phyloP scores from a whole-genome alignment of 2,888 invertebrate species.

The Andrena camellia region DNA sequence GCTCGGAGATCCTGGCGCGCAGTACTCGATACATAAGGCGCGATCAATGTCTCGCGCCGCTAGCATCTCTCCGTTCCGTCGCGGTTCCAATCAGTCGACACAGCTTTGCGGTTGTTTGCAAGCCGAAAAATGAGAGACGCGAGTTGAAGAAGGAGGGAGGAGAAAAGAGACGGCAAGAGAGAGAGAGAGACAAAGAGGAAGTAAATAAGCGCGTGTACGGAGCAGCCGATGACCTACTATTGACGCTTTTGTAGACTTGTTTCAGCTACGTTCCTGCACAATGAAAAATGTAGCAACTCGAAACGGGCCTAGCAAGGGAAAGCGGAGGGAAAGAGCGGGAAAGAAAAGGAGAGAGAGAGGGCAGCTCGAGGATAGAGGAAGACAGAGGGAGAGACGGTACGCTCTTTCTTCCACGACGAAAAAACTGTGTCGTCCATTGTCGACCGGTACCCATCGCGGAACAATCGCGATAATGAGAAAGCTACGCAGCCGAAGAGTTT shows the following conservation, averaged over 20 bases:
- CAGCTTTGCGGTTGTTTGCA: neutral
- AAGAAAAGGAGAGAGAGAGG: neutral
- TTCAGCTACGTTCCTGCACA: constrained; percentile 63
- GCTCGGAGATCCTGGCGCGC: neutral
- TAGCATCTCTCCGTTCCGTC: neutral
- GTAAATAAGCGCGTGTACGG: constrained; percentile 60
- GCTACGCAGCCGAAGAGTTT: constrained; percentile 79
- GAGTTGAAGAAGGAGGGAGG: neutral
- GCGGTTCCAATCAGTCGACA: constrained; percentile 15
- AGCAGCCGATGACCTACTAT: constrained; percentile 71
- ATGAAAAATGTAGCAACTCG: constrained; percentile 62
- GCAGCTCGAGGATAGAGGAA: neutral
- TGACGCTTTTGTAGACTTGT: constrained; percentile 64
- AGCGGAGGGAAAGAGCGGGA: constrained; percentile 11
- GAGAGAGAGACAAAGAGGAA: neutral
- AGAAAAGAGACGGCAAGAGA: neutral
- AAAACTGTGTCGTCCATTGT: constrained; percentile 82
- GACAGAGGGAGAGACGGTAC: constrained; percentile 10
- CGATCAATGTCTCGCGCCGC: constrained; percentile 2
- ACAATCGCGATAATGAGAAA: constrained; percentile 84
- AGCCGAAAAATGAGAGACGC: neutral
- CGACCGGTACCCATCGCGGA: constrained; percentile 77
- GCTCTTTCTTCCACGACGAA: constrained; percentile 70
- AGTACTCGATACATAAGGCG: neutral
- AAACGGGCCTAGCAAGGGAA: constrained; percentile 31